Conservation (phyloP, 2,888 invertebrate genomes). For the Apoda limacodes region DNA sequence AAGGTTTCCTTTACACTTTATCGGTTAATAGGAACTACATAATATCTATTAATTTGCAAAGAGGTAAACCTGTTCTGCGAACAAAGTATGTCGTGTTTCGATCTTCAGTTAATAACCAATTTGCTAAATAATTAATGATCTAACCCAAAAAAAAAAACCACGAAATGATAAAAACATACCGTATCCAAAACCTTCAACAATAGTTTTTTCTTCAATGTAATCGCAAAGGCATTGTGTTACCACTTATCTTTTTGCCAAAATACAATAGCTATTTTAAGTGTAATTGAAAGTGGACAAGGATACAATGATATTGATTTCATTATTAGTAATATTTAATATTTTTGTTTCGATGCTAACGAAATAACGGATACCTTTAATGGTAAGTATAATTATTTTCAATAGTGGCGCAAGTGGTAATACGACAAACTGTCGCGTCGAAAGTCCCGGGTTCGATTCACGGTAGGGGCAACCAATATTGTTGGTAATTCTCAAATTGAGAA, state of each 20-base stretch:
- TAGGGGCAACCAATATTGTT: too few species aligned
- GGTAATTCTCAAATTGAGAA: too few species aligned
- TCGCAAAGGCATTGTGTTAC: constrained; percentile 33
- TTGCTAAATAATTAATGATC: too few species aligned
- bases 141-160: too few species aligned
- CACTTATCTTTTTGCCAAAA: constrained; percentile 27
- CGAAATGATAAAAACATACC: constrained; percentile 23
- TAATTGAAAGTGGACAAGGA: constrained; percentile 25
- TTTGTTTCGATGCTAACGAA: constrained; percentile 38
- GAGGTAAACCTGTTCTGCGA: too few species aligned
- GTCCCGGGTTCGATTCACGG: too few species aligned
- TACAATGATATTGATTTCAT: constrained; percentile 28
- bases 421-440: too few species aligned
- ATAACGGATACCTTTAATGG: constrained; percentile 37
- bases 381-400: constrained; percentile 34
- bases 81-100: too few species aligned
- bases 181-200: constrained; percentile 25
- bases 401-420: background rate
- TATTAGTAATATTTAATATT: constrained; percentile 32
- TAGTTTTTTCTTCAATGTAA: constrained; percentile 27
- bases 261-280: constrained; percentile 32
- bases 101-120: too few species aligned
- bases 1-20: too few species aligned
- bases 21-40: too few species aligned
- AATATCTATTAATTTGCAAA: too few species aligned